These are phyloP conservation scores for Alligator sinensis DNA, from an alignment of 2,113 vertebrate species.

Conservation along the genomic window DNA sequence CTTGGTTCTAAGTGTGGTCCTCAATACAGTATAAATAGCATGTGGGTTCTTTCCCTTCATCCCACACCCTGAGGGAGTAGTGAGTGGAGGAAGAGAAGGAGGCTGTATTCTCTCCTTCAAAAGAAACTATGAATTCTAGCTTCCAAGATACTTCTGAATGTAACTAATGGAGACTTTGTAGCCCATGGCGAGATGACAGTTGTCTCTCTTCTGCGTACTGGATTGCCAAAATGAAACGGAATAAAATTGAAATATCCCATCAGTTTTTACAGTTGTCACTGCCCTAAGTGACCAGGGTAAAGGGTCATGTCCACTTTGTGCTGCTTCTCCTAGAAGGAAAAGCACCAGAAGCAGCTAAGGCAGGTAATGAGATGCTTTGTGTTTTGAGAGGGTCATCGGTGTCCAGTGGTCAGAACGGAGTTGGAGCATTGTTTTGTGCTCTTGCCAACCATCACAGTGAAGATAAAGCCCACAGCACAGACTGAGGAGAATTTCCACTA, in stretches of 20 bases:
- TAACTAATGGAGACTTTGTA: neutral
- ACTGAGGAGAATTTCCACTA: neutral
- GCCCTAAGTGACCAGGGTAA: neutral
- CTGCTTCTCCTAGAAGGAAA: neutral
- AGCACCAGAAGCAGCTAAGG: neutral
- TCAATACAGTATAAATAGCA: neutral
- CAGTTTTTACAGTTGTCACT: neutral
- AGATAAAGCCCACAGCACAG: neutral
- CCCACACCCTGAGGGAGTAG: too few species aligned
- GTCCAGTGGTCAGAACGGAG: neutral
- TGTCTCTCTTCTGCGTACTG: neutral
- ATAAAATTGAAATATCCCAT: neutral
- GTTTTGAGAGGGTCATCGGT: neutral
- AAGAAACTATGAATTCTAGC: neutral
- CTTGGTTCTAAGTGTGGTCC: neutral
- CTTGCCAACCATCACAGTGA: neutral
- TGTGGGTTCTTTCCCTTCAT: too few species aligned
- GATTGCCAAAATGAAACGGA: neutral
- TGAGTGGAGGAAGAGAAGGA: too few species aligned
- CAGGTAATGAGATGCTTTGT: neutral
- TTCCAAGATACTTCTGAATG: neutral
- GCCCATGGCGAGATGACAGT: neutral
- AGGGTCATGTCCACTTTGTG: neutral
- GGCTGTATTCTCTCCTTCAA: neutral
- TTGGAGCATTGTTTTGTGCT: neutral